These are phyloP conservation scores for Polia nebulosa DNA, from an alignment of 2,888 invertebrate species.

Conservation along the genomic window DNA sequence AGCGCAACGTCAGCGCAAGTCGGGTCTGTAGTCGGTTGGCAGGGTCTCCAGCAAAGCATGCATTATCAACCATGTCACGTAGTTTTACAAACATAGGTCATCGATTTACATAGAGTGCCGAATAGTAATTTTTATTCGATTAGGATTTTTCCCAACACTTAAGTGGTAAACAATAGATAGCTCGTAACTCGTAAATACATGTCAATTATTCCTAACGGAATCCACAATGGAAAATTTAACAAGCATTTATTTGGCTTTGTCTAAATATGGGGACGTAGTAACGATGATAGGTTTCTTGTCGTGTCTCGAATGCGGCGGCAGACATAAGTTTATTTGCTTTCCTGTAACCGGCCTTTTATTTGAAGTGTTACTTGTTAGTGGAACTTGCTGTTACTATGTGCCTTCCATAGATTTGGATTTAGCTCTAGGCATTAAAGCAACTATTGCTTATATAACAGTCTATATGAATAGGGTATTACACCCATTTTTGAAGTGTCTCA, in stretches of 20 bases:
- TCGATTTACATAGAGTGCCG: conserved; percentile 38
- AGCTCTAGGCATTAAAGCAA: not conserved
- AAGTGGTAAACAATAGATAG: conserved; percentile 22
- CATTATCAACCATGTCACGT: conserved; percentile 18
- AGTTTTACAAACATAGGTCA: conserved; percentile 19
- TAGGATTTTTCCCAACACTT: conserved; percentile 35
- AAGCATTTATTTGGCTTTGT: conserved; percentile 39
- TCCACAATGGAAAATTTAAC: conserved; percentile 17
- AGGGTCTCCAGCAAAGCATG: not conserved
- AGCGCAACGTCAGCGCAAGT: too few relatives aligned
- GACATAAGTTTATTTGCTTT: conserved; percentile 22
- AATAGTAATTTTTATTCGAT: conserved; percentile 15
- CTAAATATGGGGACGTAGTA: conserved; percentile 4
- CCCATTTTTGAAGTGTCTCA: too few relatives aligned
- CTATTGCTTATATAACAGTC: not conserved
- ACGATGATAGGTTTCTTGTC: conserved; percentile 9
- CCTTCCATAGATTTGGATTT: not conserved
- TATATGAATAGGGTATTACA: too few relatives aligned
- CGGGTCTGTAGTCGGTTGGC: not conserved
- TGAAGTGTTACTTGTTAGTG: conserved; percentile 9
- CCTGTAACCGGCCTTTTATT: conserved; percentile 17
- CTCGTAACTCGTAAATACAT: conserved; percentile 7
- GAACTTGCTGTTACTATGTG: not conserved
- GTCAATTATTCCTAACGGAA: conserved; percentile 23
- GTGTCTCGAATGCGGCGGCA: conserved; percentile 3